Conservation (phyloP, 2,888 invertebrate species). For the Spodoptera exigua region DNA sequence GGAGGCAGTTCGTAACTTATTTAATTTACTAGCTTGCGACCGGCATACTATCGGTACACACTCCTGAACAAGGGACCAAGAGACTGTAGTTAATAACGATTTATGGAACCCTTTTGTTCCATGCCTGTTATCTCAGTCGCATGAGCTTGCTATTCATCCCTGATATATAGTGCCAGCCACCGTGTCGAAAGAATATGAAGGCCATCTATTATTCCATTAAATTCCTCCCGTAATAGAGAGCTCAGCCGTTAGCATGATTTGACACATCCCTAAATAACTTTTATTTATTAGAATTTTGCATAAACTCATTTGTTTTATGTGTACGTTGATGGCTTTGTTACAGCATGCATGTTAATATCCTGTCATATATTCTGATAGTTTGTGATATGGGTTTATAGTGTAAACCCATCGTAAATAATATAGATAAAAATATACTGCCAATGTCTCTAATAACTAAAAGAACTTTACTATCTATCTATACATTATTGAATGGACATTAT, state of each 20-base stretch:
- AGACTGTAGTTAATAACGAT: constrained; percentile 85
- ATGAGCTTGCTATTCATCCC: constrained; percentile 82
- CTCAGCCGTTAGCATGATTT: constrained; percentile 9
- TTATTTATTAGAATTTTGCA: constrained; percentile 18
- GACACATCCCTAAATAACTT: constrained; percentile 6
- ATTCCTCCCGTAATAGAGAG: constrained; percentile 22
- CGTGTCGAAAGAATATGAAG: constrained; percentile 74
- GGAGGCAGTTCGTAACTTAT: constrained; percentile 46
- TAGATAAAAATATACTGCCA: background rate
- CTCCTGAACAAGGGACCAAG: constrained; percentile 78
- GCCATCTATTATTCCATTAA: constrained; percentile 63
- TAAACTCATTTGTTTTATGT: constrained; percentile 28
- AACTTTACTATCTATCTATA: too few species aligned
- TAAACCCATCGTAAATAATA: background rate
- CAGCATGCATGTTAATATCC: constrained; percentile 16
- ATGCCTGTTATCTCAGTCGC: constrained; percentile 81
- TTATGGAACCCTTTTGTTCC: constrained; percentile 87
- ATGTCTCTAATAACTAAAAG: background rate
- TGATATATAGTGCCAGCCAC: constrained; percentile 81
- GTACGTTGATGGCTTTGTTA: constrained; percentile 15
- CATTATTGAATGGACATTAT: constrained; percentile 33
- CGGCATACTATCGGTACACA: constrained; percentile 61
- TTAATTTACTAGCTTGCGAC: constrained; percentile 49
- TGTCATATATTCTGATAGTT: constrained; percentile 12
- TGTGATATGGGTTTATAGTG: background rate